Percentiles rank a stretch among this genome's conserved stretches.
phyloP scores from a whole-genome alignment of 1,140 invertebrate species.

The Parasteatoda tepidariorum region DNA sequence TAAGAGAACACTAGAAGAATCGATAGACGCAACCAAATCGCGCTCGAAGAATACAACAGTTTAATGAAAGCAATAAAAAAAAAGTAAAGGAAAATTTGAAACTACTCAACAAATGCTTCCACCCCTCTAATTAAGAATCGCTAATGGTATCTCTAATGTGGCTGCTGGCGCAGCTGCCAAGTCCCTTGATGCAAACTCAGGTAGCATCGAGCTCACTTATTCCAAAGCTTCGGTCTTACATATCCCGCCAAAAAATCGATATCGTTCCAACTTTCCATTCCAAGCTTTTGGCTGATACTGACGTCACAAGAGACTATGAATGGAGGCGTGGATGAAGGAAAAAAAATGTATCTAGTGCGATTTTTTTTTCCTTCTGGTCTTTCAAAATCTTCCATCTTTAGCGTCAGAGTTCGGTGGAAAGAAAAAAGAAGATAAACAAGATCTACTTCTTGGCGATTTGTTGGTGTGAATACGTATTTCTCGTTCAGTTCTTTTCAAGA shows the following conservation, averaged over 20 bases:
- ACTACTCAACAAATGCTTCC: slow-evolving; percentile 44
- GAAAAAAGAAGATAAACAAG: no score
- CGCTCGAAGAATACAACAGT: slow-evolving; percentile 25
- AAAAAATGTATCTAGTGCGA: slow-evolving; percentile 6
- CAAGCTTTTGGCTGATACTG: slow-evolving; percentile 10
- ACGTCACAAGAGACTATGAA: slow-evolving; percentile 49
- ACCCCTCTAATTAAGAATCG: slow-evolving; percentile 60
- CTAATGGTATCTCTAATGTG: slow-evolving; percentile 58
- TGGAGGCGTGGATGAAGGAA: background rate
- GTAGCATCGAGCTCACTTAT: slow-evolving; percentile 8
- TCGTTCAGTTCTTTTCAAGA: no score
- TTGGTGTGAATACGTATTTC: no score
- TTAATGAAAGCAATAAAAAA: slow-evolving; percentile 31
- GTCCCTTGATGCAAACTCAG: slow-evolving; percentile 19
- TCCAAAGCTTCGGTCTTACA: slow-evolving; percentile 6
- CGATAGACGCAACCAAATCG: background rate
- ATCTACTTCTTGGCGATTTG: no score
- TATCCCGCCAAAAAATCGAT: slow-evolving; percentile 54
- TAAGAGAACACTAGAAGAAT: background rate
- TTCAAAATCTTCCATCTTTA: no score
- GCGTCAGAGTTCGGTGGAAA: no score
- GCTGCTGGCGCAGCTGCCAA: slow-evolving; percentile 22
- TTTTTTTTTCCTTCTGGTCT: slow-evolving; percentile 35
- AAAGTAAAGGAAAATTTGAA: slow-evolving; percentile 12
- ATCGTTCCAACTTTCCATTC: slow-evolving; percentile 1